Evolutionary conservation across 2,797 vertebrate species (phyloP), one percentile per base, ranked within the genome.

Genomic region (Scomberomorus guttatus): DNA sequence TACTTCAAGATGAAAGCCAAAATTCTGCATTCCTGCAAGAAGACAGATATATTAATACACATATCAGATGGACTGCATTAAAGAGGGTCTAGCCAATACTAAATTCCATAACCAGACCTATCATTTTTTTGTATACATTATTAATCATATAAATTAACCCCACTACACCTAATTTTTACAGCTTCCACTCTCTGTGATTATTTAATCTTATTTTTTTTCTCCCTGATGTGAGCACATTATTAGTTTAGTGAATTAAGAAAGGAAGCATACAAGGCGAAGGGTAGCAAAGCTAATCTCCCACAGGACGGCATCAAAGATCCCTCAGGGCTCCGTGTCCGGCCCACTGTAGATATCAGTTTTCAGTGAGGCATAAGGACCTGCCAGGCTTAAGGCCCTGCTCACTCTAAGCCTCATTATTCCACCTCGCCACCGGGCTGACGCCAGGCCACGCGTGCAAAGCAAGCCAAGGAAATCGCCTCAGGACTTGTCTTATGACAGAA

Each of bases 401-500:
- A 67, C 22, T 90, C 77, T 90, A 82, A 89, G 89, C 82, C 80
- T 88, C 78, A 89, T 92, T 93, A 90, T 93, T 93, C 92, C 92
- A n/a, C 56, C 48, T 73, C 77, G 90, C 88, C 90, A 93, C 92
- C 85, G 79, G 91, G 84, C 94, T 92, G 95, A 95, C 87, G 90
- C 94, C 93, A 92, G 50, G 42, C 83, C 94, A 96, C 95, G 95
- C 92, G 86, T 94, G 92, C 92, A 84, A 94, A 94, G 94, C 86
- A 81, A 90, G 90, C 87, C 84, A 81, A 95, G 95, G 94, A 96
- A 95, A 95, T 95, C 90, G 55, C 90, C 86, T 88, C 65, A 91
- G 90, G 87, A 94, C 87, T 90, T 84, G 88, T 88, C 94, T 91
- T 91, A 92, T 84, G 59, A 94, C 84, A 79, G 89, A 95, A 90